Percentiles rank a stretch among this genome's conserved stretches.
Evolutionary conservation across 1,140 invertebrate species (phyloP).

Genomic region (Caenorhabditis remanei): DNA sequence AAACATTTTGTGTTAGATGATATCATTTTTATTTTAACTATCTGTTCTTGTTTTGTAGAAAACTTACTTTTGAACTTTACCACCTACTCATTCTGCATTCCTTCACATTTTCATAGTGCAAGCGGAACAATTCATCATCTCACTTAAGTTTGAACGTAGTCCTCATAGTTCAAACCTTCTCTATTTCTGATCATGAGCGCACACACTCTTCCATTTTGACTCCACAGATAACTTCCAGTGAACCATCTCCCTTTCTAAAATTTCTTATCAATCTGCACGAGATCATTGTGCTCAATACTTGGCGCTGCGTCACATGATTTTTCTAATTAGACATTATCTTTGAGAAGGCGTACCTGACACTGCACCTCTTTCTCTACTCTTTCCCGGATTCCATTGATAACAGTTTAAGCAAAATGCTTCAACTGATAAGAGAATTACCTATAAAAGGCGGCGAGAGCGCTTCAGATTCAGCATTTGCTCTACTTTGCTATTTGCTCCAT

Average conservation of each 20-base stretch:
- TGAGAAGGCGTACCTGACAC: neutral
- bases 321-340: constrained; percentile 40
- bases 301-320: constrained; percentile 35
- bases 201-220: neutral
- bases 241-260: neutral
- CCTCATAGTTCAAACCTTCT: constrained; percentile 16
- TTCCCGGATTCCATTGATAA: constrained; percentile 38
- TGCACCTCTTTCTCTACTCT: neutral
- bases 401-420: neutral
- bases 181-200: neutral
- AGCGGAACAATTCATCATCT: neutral
- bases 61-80: no score
- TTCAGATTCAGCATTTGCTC: constrained; percentile 30
- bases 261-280: constrained; percentile 30
- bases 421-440: neutral
- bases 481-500: constrained; percentile 4
- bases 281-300: constrained; percentile 42
- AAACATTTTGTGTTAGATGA: no score
- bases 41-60: no score
- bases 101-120: neutral
- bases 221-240: constrained; percentile 15
- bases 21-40: no score
- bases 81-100: no score
- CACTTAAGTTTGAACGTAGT: neutral
- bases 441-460: neutral